Evolutionary conservation across 2,113 vertebrate species (phyloP).

Genomic region (Melanerpes formicivorus): DNA sequence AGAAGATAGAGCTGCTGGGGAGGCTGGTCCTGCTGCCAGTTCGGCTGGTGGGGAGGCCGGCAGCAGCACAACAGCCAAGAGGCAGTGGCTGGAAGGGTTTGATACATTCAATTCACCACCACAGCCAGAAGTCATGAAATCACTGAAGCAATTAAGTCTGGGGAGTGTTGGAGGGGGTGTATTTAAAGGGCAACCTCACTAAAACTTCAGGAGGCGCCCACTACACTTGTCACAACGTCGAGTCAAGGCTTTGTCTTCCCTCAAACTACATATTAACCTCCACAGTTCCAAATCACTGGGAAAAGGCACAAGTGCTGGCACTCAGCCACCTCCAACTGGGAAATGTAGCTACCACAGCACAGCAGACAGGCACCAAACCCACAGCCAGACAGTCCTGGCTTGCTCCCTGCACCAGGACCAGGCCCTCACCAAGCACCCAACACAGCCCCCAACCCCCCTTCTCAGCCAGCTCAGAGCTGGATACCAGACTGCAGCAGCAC

Average conservation of each 20-base stretch:
- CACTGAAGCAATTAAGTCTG: neutral
- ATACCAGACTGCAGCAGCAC: neutral
- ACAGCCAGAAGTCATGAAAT: neutral
- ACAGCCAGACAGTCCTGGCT: neutral
- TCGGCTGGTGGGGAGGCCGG: neutral
- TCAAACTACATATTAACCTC: neutral
- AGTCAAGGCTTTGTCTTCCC: neutral
- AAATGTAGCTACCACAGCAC: accelerated
- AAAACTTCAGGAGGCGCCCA: neutral
- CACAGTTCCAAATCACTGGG: neutral
- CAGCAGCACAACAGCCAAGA: neutral
- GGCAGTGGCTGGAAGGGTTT: neutral
- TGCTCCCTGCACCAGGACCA: neutral
- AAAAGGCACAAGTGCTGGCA: neutral
- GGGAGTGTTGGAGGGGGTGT: neutral
- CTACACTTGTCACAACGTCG: neutral
- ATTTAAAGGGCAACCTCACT: neutral
- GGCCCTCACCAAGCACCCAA: neutral
- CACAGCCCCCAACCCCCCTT: neutral
- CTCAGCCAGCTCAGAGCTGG: neutral
- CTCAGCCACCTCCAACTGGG: accelerated
- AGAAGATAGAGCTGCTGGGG: neutral
- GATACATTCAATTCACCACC: neutral
- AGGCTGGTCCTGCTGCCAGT: neutral
- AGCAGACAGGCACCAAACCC: neutral